phyloP scores from a whole-genome alignment of 2,888 invertebrate species.

The Ganaspis brasiliensis region DNA sequence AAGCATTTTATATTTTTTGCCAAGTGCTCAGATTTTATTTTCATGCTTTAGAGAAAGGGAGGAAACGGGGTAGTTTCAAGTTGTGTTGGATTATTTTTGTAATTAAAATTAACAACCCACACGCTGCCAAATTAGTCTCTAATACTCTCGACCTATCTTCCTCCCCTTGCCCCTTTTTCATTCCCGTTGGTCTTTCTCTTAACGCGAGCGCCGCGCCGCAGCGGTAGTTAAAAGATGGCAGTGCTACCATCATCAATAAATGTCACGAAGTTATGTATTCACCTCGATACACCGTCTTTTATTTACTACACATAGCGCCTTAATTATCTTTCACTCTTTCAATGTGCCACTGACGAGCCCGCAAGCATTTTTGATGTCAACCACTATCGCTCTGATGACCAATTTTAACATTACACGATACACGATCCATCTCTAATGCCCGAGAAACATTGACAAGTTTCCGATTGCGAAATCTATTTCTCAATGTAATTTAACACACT shows the following conservation, averaged over 20 bases:
- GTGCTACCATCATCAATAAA: conserved; percentile 79
- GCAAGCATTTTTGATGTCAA: conserved; percentile 35
- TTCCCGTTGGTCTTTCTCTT: conserved; percentile 60
- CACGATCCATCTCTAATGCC: conserved; percentile 33
- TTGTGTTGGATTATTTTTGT: conserved; percentile 76
- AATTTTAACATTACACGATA: conserved; percentile 19
- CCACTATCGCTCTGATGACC: conserved; percentile 16
- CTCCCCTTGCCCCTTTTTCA: conserved; percentile 59
- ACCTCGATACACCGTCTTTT: conserved; percentile 63
- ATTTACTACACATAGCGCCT: conserved; percentile 75
- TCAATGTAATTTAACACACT: not conserved
- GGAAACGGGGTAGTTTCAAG: conserved; percentile 56
- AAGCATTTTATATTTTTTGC: conserved; percentile 33
- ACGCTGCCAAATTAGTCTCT: conserved; percentile 79
- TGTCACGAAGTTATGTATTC: conserved; percentile 76
- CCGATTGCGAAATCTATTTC: not conserved
- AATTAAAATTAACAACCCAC: conserved; percentile 79
- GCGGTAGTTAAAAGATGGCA: conserved; percentile 75
- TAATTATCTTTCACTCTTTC: conserved; percentile 77
- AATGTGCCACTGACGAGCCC: conserved; percentile 15
- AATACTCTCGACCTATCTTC: conserved; percentile 67
- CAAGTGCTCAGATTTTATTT: conserved; percentile 9
- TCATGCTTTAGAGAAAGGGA: not conserved
- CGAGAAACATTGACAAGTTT: not conserved
- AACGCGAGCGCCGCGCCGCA: conserved; percentile 60